Conservation (phyloP, 2,797 vertebrate species). For the Alcedo quadribrachys region DNA sequence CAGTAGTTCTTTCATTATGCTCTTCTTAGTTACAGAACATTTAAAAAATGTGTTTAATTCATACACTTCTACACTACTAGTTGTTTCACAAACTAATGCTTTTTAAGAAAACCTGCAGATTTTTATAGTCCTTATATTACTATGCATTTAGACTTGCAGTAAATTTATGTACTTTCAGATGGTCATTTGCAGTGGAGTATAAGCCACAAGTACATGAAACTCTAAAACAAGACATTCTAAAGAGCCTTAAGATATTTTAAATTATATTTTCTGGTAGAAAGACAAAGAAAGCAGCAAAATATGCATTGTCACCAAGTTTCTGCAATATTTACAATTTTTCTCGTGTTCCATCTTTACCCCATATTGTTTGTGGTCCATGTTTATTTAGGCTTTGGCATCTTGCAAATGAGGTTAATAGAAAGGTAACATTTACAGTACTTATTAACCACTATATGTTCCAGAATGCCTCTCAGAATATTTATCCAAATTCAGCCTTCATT, state of each 20-base stretch:
- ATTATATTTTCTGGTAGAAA: not conserved
- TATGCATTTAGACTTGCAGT: not conserved
- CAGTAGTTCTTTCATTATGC: not conserved
- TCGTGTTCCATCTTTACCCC: not conserved
- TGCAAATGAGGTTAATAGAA: conserved; percentile 2
- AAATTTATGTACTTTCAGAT: not conserved
- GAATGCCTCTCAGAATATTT: conserved; percentile 9
- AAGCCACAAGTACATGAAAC: not conserved
- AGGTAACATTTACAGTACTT: not conserved
- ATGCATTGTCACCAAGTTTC: not conserved
- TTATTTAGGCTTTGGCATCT: not conserved
- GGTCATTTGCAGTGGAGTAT: not conserved
- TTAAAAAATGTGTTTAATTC: not conserved
- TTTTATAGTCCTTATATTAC: not conserved
- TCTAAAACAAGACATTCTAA: not conserved
- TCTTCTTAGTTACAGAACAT: not conserved
- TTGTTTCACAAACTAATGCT: not conserved
- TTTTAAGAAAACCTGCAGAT: not conserved
- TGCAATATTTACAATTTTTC: not conserved
- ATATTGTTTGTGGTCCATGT: not conserved
- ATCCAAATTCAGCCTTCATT: conserved; percentile 28
- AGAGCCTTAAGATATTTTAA: not conserved
- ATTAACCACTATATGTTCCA: conserved; percentile 32
- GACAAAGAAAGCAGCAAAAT: not conserved
- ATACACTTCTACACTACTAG: not conserved